Evolutionary conservation across 1,140 invertebrate species (phyloP).

Genomic region (Ridgeia piscesae): DNA sequence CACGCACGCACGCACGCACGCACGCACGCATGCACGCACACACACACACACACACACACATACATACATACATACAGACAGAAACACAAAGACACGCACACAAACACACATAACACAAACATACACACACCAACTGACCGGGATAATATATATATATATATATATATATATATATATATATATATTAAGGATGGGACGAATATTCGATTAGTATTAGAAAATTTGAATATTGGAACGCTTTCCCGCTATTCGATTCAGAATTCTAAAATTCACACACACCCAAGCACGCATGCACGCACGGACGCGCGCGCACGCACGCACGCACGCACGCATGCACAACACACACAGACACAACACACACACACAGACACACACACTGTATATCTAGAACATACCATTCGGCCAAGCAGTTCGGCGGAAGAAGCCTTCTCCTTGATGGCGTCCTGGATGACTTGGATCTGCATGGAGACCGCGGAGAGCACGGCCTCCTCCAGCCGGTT

Average conservation of each 20-base stretch:
- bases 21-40: no score
- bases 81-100: not conserved
- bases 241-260: no score
- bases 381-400: conserved; percentile 65
- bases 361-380: not conserved
- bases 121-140: no score
- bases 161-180: no score
- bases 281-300: not conserved
- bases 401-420: conserved; percentile 70
- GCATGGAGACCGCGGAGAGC: conserved; percentile 86
- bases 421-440: conserved; percentile 71
- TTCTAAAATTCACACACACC: no score
- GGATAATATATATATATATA: no score
- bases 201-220: no score
- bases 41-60: no score
- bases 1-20: no score
- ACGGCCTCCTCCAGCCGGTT: conserved; percentile 92
- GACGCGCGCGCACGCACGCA: not conserved
- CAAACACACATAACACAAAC: not conserved
- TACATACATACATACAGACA: not conserved
- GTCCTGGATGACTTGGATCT: conserved; percentile 85
- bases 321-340: not conserved
- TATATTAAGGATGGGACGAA: no score
- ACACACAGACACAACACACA: not conserved
- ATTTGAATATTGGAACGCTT: no score